Conservation (phyloP, 2,113 vertebrate genomes). For the Lonchura striata region DNA sequence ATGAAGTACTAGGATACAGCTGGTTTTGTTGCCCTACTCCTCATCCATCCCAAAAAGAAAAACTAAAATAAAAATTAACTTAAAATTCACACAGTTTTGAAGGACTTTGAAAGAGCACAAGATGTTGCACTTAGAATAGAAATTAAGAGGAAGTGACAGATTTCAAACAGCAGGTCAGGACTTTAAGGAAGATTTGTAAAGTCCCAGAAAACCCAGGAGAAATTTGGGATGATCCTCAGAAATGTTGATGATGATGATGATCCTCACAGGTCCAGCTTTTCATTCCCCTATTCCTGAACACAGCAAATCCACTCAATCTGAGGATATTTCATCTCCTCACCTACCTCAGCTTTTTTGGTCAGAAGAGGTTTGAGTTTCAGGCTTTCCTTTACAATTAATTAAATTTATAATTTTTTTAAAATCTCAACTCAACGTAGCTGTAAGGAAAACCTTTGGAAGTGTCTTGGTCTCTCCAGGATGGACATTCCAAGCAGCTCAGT, state of each 20-base stretch:
- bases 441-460: not conserved
- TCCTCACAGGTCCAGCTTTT: not conserved
- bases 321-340: not conserved
- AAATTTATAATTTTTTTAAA: not conserved
- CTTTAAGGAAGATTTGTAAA: not conserved
- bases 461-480: not conserved
- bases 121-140: not conserved
- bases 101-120: not conserved
- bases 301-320: not conserved
- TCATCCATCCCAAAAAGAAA: not conserved
- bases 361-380: not conserved
- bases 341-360: not conserved
- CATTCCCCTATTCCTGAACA: not conserved
- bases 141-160: not conserved
- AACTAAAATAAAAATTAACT: not conserved
- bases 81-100: not conserved
- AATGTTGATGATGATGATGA: too few relatives aligned
- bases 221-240: not conserved
- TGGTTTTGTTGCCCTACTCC: not conserved
- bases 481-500: not conserved
- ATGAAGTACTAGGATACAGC: accelerated
- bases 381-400: not conserved
- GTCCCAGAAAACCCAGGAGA: not conserved
- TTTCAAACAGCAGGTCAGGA: not conserved
- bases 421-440: accelerated